Evolutionary conservation across 1,140 invertebrate species (phyloP).

Genomic region (Drosophila funebris): DNA sequence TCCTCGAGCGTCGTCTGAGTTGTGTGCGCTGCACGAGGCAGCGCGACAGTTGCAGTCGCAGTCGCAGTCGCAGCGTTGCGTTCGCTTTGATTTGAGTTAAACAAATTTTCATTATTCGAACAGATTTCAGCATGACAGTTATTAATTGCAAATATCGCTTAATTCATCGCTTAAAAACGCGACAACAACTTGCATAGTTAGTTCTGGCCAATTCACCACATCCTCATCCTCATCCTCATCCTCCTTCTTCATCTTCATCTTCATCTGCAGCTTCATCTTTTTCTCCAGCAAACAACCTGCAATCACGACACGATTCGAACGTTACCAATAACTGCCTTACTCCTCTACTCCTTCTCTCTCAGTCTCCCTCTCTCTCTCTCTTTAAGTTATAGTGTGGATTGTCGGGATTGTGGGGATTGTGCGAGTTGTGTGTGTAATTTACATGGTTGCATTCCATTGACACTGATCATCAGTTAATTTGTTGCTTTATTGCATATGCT

Average conservation of each 20-base stretch:
- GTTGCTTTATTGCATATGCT: slow-evolving; percentile 69
- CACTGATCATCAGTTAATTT: slow-evolving; percentile 83
- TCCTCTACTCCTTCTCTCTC: neutral
- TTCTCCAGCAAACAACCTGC: slow-evolving; percentile 69
- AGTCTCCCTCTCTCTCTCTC: neutral
- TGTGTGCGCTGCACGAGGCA: too few relatives aligned
- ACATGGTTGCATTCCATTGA: slow-evolving; percentile 83
- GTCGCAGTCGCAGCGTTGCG: neutral
- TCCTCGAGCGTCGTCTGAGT: too few relatives aligned
- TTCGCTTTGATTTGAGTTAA: slow-evolving; percentile 74
- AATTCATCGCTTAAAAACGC: slow-evolving; percentile 80
- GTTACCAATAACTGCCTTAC: slow-evolving; percentile 23
- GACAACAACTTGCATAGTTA: slow-evolving; percentile 76
- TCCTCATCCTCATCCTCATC: neutral
- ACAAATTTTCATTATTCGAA: slow-evolving; percentile 78
- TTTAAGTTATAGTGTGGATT: slow-evolving; percentile 35
- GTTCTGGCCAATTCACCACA: slow-evolving; percentile 17
- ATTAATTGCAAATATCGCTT: slow-evolving; percentile 83
- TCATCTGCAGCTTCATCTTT: slow-evolving; percentile 19
- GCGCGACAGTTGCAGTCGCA: neutral
- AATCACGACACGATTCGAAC: slow-evolving; percentile 74
- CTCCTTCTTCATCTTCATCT: neutral
- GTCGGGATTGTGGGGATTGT: neutral
- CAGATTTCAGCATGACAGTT: slow-evolving; percentile 82
- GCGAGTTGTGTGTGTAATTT: slow-evolving; percentile 53